phyloP scores from a whole-genome alignment of 2,113 vertebrate species.

The Rynchops niger region DNA sequence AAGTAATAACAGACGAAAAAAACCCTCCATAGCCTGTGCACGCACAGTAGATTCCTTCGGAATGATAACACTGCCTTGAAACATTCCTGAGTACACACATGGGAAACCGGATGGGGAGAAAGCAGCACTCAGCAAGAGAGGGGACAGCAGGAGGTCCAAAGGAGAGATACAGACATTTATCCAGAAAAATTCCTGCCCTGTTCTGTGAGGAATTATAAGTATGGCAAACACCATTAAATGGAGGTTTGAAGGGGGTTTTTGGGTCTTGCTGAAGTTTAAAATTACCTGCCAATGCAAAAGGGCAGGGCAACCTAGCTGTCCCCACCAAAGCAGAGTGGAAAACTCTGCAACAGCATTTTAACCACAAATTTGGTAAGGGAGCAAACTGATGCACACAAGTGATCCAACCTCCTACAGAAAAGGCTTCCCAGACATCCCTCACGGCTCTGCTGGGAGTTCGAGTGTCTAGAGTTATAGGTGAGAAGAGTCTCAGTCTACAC shows the following conservation, averaged over 20 bases:
- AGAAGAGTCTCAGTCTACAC: neutral
- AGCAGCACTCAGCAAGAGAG: neutral
- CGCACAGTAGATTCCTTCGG: constrained; percentile 45
- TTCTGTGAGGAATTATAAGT: neutral
- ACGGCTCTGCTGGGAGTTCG: neutral
- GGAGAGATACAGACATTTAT: neutral
- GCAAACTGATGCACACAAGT: neutral
- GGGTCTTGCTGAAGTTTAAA: neutral
- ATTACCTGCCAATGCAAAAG: neutral
- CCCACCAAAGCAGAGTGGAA: neutral
- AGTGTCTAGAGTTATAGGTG: neutral
- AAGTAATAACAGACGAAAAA: constrained; percentile 37
- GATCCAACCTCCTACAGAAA: neutral
- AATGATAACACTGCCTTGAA: constrained; percentile 63
- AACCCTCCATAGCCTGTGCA: neutral
- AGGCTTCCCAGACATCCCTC: neutral
- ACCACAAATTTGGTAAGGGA: neutral
- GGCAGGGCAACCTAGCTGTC: neutral
- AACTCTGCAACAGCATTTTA: neutral
- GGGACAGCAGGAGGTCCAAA: constrained; percentile 27
- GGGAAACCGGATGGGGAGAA: neutral
- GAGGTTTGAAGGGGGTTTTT: neutral
- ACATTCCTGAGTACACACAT: neutral
- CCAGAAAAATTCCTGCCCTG: neutral
- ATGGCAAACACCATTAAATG: neutral